Percentiles rank a stretch among this genome's conserved stretches.
Evolutionary conservation across 2,888 invertebrate genomes (phyloP).

Genomic region (Caprella mutica): DNA sequence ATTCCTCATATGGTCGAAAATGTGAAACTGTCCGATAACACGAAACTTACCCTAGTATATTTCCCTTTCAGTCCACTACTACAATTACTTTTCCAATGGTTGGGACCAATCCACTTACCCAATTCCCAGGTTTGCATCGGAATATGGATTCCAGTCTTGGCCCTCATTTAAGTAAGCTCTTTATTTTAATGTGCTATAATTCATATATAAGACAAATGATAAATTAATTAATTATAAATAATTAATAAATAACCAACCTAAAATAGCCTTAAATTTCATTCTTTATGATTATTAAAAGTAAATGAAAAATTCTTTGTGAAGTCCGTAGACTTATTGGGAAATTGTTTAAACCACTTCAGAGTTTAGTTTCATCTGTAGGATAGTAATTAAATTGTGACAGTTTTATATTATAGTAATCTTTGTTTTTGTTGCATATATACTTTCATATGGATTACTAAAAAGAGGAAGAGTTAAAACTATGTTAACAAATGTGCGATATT

Average conservation of each 20-base stretch:
- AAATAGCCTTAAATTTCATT: background rate
- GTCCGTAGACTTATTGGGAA: too few species aligned
- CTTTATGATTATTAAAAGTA: background rate
- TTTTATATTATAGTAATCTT: too few species aligned
- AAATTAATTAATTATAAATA: background rate
- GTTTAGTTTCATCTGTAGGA: too few species aligned
- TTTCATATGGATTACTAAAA: background rate
- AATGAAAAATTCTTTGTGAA: too few species aligned
- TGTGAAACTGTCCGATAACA: background rate
- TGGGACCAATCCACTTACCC: conserved; percentile 71
- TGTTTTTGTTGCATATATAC: too few species aligned
- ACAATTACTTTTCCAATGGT: conserved; percentile 55
- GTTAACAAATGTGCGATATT: background rate
- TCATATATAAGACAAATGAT: background rate
- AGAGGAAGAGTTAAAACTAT: background rate
- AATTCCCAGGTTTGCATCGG: conserved; percentile 77
- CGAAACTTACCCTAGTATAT: background rate
- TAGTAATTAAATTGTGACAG: too few species aligned
- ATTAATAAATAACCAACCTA: too few species aligned
- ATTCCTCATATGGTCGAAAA: background rate
- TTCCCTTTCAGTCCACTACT: conserved; percentile 25
- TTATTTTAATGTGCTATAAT: background rate
- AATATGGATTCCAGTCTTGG: conserved; percentile 88
- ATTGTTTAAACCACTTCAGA: too few species aligned
- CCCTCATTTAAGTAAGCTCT: conserved; percentile 51